phyloP scores from a whole-genome alignment of 2,888 invertebrate species.

The Alentia gelatinosa region DNA sequence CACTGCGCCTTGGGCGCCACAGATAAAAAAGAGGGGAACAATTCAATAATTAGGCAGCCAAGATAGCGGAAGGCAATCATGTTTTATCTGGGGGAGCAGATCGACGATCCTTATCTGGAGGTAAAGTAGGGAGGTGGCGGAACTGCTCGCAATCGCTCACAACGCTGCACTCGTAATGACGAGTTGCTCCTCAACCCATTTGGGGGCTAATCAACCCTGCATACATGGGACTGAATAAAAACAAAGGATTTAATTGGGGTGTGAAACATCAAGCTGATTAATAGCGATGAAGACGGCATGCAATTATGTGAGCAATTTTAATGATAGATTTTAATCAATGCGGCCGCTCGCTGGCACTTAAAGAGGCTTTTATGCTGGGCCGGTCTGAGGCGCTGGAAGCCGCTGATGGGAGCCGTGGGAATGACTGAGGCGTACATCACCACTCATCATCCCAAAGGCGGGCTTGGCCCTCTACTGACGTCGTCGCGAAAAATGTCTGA shows the following conservation, averaged over 20 bases:
- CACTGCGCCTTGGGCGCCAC: slow-evolving; percentile 29
- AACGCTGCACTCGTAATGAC: slow-evolving; percentile 15
- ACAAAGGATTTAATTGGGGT: slow-evolving; percentile 53
- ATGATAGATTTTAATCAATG: slow-evolving; percentile 54
- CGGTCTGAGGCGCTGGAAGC: slow-evolving; percentile 27
- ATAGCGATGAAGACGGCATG: slow-evolving; percentile 50
- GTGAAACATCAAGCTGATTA: slow-evolving; percentile 54
- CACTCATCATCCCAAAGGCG: background rate
- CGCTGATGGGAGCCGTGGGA: slow-evolving; percentile 43
- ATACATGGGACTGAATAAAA: slow-evolving; percentile 51
- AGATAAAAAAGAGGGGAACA: slow-evolving; percentile 47
- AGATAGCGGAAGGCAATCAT: slow-evolving; percentile 52
- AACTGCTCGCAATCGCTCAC: slow-evolving; percentile 33
- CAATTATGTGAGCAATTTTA: slow-evolving; percentile 54
- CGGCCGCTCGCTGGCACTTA: slow-evolving; percentile 36
- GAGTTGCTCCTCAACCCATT: slow-evolving; percentile 36
- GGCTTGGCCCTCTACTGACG: background rate
- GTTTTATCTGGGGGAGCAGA: slow-evolving; percentile 46
- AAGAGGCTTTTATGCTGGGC: slow-evolving; percentile 32
- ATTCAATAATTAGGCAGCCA: slow-evolving; percentile 49
- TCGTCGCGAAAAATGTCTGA: background rate
- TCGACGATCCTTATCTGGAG: slow-evolving; percentile 37
- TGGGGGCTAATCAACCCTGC: slow-evolving; percentile 51
- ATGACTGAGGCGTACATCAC: slow-evolving; percentile 30
- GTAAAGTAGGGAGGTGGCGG: slow-evolving; percentile 44